These are phyloP conservation scores for Watsonalla cultraria DNA, from an alignment of 2,888 invertebrate species.

Conservation along the genomic window DNA sequence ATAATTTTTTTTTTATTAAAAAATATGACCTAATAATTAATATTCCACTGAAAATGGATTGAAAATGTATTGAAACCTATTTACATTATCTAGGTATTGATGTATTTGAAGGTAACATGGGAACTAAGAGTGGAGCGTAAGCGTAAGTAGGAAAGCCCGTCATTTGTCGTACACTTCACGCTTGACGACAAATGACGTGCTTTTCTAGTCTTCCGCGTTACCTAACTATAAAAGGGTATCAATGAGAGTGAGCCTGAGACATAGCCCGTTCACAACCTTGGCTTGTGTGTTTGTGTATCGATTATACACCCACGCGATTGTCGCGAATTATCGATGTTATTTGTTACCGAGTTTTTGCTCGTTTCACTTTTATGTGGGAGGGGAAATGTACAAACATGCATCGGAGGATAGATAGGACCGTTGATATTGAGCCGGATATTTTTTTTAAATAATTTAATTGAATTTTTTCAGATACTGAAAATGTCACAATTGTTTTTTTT, in stretches of 20 bases:
- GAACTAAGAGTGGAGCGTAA: neutral
- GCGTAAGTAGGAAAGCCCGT: no score
- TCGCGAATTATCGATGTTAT: neutral
- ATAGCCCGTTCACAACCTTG: neutral
- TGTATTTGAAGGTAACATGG: neutral
- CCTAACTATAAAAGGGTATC: neutral
- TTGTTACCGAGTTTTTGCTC: neutral
- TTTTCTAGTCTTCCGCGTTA: neutral
- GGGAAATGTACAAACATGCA: no score
- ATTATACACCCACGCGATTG: slow-evolving; percentile 3
- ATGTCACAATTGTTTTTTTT: no score
- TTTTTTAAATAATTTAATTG: no score
- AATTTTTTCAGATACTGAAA: no score
- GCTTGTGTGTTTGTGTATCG: slow-evolving; percentile 1
- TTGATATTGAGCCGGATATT: no score
- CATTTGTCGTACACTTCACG: neutral
- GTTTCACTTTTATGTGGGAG: slow-evolving; percentile 1
- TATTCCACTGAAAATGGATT: no score
- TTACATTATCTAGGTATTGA: neutral
- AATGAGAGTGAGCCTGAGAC: neutral
- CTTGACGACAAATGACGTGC: neutral
- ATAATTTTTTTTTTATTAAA: no score
- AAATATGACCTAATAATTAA: no score
- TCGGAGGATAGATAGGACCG: no score
- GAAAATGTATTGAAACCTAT: neutral